Conservation (phyloP, 2,888 invertebrate species). For the Parnassius smintheus region DNA sequence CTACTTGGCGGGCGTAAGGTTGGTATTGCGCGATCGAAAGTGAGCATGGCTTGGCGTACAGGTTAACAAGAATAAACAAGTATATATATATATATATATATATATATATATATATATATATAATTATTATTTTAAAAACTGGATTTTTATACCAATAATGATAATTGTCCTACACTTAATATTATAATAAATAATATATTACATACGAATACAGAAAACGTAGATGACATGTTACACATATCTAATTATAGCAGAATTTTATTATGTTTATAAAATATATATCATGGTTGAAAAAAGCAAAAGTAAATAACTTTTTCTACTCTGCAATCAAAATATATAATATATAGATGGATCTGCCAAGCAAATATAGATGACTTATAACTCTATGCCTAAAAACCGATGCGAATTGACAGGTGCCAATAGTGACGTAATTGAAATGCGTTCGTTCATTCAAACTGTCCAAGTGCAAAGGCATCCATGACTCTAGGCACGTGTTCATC, state of each 20-base stretch:
- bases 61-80: too few species aligned
- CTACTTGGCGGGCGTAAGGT: too few species aligned
- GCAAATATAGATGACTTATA: not conserved
- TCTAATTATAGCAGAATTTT: not conserved
- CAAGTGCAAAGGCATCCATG: conserved; percentile 83
- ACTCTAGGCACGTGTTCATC: conserved; percentile 83
- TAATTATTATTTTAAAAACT: too few species aligned
- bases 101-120: too few species aligned
- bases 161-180: not conserved
- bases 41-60: too few species aligned
- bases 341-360: not conserved
- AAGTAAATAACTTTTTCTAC: not conserved
- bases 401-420: conserved; percentile 27
- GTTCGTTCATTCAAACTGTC: conserved; percentile 68
- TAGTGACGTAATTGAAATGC: not conserved
- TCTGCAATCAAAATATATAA: not conserved
- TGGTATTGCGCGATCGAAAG: too few species aligned
- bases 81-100: too few species aligned
- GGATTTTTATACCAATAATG: too few species aligned
- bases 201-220: not conserved
- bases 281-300: not conserved
- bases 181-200: not conserved
- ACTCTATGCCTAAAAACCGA: conserved; percentile 24
- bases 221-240: conserved; percentile 1
- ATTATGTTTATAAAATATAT: not conserved